Evolutionary conservation across 2,888 invertebrate species (phyloP), one percentile per base, ranked within the genome.

Genomic region (Thalpophila matura): DNA sequence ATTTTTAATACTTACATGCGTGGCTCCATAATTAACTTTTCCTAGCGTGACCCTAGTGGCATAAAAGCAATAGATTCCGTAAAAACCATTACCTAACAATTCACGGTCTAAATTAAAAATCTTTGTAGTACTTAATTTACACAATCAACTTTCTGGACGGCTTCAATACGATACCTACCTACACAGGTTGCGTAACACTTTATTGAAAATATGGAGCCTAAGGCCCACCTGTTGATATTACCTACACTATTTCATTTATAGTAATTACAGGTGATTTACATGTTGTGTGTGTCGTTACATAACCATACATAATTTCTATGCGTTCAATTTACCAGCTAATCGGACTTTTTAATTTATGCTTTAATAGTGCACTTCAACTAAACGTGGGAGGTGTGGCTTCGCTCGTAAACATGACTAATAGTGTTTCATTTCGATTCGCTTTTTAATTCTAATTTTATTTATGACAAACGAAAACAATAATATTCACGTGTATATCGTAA

Each of bases 341-440:
- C 80, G 79, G 74, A 64, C 63, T 80, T 83, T 84, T 81, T 80
- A 84, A 85, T 86, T 82, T 82, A 82, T 81, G 69, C 79, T 81
- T 79, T 85, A 84, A 84, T 85, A 84, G 81, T 82, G 84, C 80
- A 79, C 75, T 84, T 60, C 56, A 55, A 69, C 74, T 81, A 76
- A 79, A 83, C 51, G 51, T 82, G 67, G 79, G 79, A 77, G 76
- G 78, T 64, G 82, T 81, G 80, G 69, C 67, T 69, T 61, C 26
- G 57, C 59, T 78, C 73, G 70, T 80, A 79, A 82, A 80, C 60
- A 74, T 80, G 64, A 79, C 73, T 80, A 75, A 66, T 75, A 69
- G 75, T 73, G 54, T 67, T 56, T 79, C 33, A 62, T 69, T 74
- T 63, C 45, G 42, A 69, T 60, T 68, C 59, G 55, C 42, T 73